These are phyloP conservation scores for Archivesica marissinica DNA, from an alignment of 1,140 invertebrate species.

Conservation along the genomic window DNA sequence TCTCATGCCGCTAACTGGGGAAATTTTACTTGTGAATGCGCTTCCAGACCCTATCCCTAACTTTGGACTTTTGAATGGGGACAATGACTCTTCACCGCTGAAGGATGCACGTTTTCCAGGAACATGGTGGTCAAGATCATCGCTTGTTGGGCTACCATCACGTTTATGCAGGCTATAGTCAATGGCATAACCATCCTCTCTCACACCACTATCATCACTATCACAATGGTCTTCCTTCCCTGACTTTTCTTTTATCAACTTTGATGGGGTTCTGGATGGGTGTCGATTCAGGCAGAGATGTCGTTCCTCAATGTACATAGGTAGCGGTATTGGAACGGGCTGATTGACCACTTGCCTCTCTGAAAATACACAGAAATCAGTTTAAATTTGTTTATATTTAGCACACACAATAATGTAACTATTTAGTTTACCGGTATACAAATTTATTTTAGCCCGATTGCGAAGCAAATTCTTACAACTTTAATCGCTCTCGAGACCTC, in stretches of 20 bases:
- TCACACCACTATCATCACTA: slow-evolving; percentile 62
- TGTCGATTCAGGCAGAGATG: slow-evolving; percentile 59
- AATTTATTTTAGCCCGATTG: too few species aligned
- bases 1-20: slow-evolving; percentile 57
- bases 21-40: slow-evolving; percentile 54
- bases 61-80: slow-evolving; percentile 66
- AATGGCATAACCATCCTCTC: slow-evolving; percentile 71
- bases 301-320: slow-evolving; percentile 57
- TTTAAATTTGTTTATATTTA: too few species aligned
- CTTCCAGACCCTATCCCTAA: slow-evolving; percentile 38
- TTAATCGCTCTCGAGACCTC: too few species aligned
- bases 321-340: slow-evolving; percentile 67
- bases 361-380: slow-evolving; percentile 57
- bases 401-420: too few species aligned
- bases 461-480: too few species aligned
- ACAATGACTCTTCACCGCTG: slow-evolving; percentile 56
- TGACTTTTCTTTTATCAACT: slow-evolving; percentile 11
- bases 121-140: slow-evolving; percentile 66
- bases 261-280: slow-evolving; percentile 2
- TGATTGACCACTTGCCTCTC: slow-evolving; percentile 68
- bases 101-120: slow-evolving; percentile 59
- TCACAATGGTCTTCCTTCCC: slow-evolving; percentile 64
- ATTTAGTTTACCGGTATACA: too few species aligned
- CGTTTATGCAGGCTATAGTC: slow-evolving; percentile 89
- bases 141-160: slow-evolving; percentile 88